Base-by-base conservation (phyloP, 2,888 invertebrate genomes). In the Penaeus monodon region DNA sequence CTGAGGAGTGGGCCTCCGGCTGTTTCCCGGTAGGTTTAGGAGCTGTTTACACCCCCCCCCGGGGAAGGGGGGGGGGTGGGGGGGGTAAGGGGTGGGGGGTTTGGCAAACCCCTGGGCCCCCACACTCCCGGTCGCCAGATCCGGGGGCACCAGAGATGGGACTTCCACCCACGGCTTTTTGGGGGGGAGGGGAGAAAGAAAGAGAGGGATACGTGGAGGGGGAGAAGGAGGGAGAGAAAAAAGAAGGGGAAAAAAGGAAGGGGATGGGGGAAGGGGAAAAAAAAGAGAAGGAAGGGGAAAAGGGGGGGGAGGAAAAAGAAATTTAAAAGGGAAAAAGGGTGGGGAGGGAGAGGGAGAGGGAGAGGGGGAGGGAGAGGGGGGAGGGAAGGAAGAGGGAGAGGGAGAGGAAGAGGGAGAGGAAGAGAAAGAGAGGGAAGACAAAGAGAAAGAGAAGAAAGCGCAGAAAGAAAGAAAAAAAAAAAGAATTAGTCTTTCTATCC, bases 11-110 rank as follows among this genome's bases (percentile, higher is more conserved):
- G 29, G 82, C 78, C 49, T 82, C 86, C 10, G 81, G 24, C 10
- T 65, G 76, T 1, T 1, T 57, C 33, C 64, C 24, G 64, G 7
- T 66, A 57, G 57, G 68, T 57, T 4, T 38, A 77, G 33, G 77
- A 78, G 38, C 76, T 65, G 22, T 38, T 68, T 17, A 68, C 38
- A 17, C 66, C 66, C 68, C 80, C 85, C 68, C 80, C 85, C 12
- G 70, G 81, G 77, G 63, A 29, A 2, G 82, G 81, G 68, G 70
- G 64, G 22, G 82, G 86, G 49, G 81, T 82, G 70, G 86, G 81
- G 7, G 86, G 86, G 1, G 86, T 82, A 64, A 82, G 78, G 78
- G 63, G 66, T 81, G 66, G 78, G 57, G 24, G 79, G 57, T 22
- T 66, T 64, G 68, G 68, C 66, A n/a, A n/a, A 29, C 66, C 84